phyloP scores from a whole-genome alignment of 2,113 vertebrate genomes.

The Podocnemis expansa region DNA sequence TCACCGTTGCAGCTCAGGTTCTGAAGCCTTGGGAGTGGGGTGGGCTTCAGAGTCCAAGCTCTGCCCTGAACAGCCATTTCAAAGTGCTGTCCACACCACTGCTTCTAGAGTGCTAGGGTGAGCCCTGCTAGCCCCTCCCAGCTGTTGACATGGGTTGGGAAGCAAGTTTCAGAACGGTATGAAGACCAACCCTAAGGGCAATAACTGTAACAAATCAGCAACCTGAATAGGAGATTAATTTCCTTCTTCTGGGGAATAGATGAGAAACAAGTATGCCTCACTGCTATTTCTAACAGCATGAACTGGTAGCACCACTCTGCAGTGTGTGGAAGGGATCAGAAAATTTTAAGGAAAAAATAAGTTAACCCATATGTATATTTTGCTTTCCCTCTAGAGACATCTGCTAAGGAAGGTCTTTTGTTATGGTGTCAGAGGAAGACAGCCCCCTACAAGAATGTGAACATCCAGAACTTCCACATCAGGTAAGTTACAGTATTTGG shows the following conservation, averaged over 20 bases:
- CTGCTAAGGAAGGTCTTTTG: constrained; percentile 97
- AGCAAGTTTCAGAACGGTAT: background rate
- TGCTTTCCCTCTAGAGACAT: constrained; percentile 86
- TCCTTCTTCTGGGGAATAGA: constrained; percentile 6
- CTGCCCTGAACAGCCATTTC: no score
- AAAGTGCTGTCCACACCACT: no score
- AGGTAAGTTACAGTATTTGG: constrained; percentile 80
- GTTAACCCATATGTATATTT: constrained; percentile 8
- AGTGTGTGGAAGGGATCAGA: background rate
- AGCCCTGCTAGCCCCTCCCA: no score
- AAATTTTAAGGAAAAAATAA: background rate
- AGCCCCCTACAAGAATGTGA: constrained; percentile 98
- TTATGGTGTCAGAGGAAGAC: constrained; percentile 99
- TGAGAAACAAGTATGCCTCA: background rate
- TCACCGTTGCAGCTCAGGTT: no score
- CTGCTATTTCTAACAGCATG: background rate
- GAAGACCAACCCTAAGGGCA: background rate
- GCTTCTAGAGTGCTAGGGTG: no score
- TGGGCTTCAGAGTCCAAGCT: no score
- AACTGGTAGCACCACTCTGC: background rate
- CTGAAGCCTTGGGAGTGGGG: no score
- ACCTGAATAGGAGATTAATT: background rate
- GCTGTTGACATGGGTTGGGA: no score
- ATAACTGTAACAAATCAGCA: background rate
- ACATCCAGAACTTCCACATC: constrained; percentile 99